Conservation (phyloP, 2,888 invertebrate species). For the Orthonevra nobilis region DNA sequence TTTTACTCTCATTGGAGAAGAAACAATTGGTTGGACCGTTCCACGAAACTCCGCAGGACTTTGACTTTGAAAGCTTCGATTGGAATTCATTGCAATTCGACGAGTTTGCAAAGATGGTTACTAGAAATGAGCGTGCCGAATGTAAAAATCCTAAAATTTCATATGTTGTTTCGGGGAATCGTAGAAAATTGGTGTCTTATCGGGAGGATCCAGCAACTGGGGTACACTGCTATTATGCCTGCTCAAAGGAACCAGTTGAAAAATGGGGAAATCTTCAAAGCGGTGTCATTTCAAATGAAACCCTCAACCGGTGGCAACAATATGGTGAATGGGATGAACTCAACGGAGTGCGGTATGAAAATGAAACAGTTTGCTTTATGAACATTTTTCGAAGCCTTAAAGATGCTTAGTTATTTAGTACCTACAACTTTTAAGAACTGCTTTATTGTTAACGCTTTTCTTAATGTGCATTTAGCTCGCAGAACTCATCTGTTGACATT, state of each 20-base stretch:
- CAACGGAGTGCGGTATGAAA: constrained; percentile 35
- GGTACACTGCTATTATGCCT: constrained; percentile 81
- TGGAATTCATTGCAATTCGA: constrained; percentile 72
- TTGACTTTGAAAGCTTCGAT: constrained; percentile 70
- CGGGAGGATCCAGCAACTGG: constrained; percentile 81
- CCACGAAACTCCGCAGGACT: constrained; percentile 76
- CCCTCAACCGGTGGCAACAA: constrained; percentile 13
- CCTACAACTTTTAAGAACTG: too few relatives aligned
- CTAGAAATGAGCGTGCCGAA: constrained; percentile 73
- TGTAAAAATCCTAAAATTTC: constrained; percentile 17
- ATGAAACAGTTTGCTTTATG: background rate
- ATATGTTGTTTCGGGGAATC: constrained; percentile 76
- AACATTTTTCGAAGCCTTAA: too few relatives aligned
- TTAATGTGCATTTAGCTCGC: constrained; percentile 20
- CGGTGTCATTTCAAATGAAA: constrained; percentile 76
- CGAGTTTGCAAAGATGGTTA: constrained; percentile 77
- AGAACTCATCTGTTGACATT: constrained; percentile 11
- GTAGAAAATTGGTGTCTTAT: constrained; percentile 80
- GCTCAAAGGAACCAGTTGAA: constrained; percentile 80
- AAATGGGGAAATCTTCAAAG: constrained; percentile 78
- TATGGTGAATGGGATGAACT: constrained; percentile 42
- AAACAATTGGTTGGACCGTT: constrained; percentile 79
- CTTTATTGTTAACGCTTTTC: too few relatives aligned
- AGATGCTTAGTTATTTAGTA: too few relatives aligned
- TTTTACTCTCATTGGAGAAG: constrained; percentile 80